Base-by-base conservation (phyloP, 1,140 invertebrate species). In the Holotrichia oblita region DNA sequence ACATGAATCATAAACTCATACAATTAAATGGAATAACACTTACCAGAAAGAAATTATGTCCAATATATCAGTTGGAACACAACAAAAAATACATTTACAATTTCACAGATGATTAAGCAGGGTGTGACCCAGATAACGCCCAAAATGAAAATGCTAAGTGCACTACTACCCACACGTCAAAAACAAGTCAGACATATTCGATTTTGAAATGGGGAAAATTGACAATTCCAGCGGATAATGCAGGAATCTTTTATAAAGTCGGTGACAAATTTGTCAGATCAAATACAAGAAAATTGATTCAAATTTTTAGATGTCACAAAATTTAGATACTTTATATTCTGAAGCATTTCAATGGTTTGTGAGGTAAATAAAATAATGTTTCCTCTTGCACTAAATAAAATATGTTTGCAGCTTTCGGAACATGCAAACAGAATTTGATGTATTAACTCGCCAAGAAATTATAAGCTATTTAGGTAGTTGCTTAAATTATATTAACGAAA, bases 181-280 rank as follows among this genome's bases (percentile, higher is more conserved):
- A 84, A 82, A 79, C 77, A 82, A 80, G 76, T 81, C 81, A 80
- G 80, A 81, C 83, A 84, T 84, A 78, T 84, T 83, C 73, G 73
- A 78, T 80, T 83, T 77, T 61, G 48, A 79, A 79, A 74, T 79
- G 73, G 12, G 34, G 44, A 24, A 59, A 79, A 76, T 78, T 48
- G 77, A 24, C 34, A 73, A 78, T 64, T 27, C 3, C 10, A 22
- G 27, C 27, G 59, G 76, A 69, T 77, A 77, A 77, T 61, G 17
- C 61, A 64, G 61, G 10, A 12, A 4, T 64, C 61, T 20, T 6
- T 27, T 22, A 20, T 48, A 48, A 0, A 12, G 4, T n/a, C n/a
- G n/a, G 12, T 48, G 12, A n/a, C 3, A 22, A 22, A 22, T 64
- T 22, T 20, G 0, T 0, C 3, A 64, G 17, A 48, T 48, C 10